A percentile compares a stretch with the other conserved stretches of the same genome.
Conservation (phyloP, 2,113 vertebrate genomes). For the Neolamprologus brichardi region DNA sequence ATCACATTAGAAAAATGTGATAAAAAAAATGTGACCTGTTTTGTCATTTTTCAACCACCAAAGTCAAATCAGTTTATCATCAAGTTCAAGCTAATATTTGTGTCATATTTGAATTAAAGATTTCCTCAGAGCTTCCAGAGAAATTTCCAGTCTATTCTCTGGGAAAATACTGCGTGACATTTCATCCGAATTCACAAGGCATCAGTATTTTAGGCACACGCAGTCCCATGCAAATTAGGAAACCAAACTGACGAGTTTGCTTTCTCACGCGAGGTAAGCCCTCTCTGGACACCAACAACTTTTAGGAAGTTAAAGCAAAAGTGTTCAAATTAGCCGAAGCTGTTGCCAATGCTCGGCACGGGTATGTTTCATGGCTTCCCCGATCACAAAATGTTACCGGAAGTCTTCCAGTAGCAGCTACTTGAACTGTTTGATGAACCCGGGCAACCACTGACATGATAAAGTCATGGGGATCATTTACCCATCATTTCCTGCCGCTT, state of each 20-base stretch:
- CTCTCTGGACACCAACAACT: background rate
- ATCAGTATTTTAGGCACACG: background rate
- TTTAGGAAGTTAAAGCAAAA: background rate
- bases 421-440: fast-evolving
- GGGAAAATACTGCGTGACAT: background rate
- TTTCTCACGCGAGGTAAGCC: background rate
- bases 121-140: background rate
- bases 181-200: background rate
- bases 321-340: background rate
- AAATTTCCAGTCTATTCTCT: background rate
- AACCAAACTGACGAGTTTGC: background rate
- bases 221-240: background rate
- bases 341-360: background rate
- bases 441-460: background rate
- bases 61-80: background rate
- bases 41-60: background rate
- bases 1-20: background rate
- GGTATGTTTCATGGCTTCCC: background rate
- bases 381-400: background rate
- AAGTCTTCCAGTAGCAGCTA: background rate
- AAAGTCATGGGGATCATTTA: background rate
- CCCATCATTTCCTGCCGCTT: background rate
- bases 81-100: background rate
- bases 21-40: background rate
- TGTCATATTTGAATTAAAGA: background rate